These are phyloP conservation scores for Liasis olivaceus DNA, from an alignment of 2,797 vertebrate genomes.

Conservation along the genomic window DNA sequence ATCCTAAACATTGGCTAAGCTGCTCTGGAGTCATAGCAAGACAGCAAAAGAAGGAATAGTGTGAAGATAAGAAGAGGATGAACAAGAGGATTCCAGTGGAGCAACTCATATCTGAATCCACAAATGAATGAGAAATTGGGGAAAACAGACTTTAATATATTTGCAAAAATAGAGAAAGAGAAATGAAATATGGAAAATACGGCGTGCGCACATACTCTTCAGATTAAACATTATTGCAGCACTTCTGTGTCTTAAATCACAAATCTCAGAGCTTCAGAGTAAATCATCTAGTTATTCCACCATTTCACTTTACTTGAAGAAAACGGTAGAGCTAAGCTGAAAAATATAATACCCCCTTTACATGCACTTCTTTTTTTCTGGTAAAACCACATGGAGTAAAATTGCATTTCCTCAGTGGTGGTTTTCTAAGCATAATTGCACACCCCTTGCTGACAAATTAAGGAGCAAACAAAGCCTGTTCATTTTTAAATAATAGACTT, in stretches of 20 bases:
- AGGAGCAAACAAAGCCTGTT: slow-evolving; percentile 60
- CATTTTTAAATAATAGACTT: slow-evolving; percentile 55
- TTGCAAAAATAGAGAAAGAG: not conserved
- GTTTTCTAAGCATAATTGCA: slow-evolving; percentile 57
- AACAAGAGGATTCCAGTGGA: not conserved
- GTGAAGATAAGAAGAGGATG: not conserved
- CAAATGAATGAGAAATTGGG: not conserved
- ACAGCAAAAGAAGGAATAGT: not conserved
- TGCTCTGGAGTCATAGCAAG: not conserved
- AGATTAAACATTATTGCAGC: not conserved
- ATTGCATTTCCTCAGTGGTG: slow-evolving; percentile 56
- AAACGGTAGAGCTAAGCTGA: slow-evolving; percentile 34
- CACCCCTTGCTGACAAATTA: slow-evolving; percentile 63
- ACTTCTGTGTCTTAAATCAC: not conserved
- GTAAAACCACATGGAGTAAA: slow-evolving; percentile 55
- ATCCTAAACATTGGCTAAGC: too few species aligned
- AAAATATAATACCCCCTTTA: not conserved
- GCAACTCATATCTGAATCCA: not conserved
- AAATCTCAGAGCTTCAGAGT: not conserved
- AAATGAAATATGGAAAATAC: not conserved
- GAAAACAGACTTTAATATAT: not conserved
- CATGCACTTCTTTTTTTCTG: slow-evolving; percentile 33
- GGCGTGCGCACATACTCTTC: not conserved
- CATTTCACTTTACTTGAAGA: slow-evolving; percentile 16
- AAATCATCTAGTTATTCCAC: slow-evolving; percentile 20